Conservation (phyloP, 1,140 invertebrate genomes). For the Chrysomallon squamiferum region DNA sequence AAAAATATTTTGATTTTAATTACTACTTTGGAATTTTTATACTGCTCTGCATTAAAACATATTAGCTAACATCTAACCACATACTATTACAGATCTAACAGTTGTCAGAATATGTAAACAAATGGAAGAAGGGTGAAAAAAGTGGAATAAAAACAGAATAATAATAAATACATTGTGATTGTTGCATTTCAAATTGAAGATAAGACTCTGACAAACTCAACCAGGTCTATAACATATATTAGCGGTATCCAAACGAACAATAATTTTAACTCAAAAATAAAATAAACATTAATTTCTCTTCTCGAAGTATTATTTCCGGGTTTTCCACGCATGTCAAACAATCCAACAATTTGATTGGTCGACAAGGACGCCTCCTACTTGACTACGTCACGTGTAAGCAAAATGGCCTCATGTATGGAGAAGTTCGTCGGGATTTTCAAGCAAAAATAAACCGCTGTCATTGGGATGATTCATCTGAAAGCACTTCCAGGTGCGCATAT, state of each 20-base stretch:
- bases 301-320: not conserved
- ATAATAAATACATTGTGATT: not conserved
- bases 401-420: constrained; percentile 25
- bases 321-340: constrained; percentile 15
- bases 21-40: too few species aligned
- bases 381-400: constrained; percentile 6
- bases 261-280: constrained; percentile 18
- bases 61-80: too few species aligned
- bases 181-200: constrained; percentile 22
- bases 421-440: constrained; percentile 34
- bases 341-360: constrained; percentile 24
- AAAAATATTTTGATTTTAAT: too few species aligned
- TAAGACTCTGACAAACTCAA: not conserved
- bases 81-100: too few species aligned
- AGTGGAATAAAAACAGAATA: not conserved
- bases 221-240: constrained; percentile 7
- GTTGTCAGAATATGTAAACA: constrained; percentile 1
- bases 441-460: constrained; percentile 61
- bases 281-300: not conserved
- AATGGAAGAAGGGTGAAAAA: not conserved
- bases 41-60: too few species aligned
- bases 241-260: constrained; percentile 31
- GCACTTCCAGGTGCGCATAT: constrained; percentile 71
- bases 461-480: constrained; percentile 80
- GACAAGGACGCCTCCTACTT: constrained; percentile 18